Evolutionary conservation across 2,113 vertebrate genomes (phyloP).

Genomic region (Hippopotamus amphibius): DNA sequence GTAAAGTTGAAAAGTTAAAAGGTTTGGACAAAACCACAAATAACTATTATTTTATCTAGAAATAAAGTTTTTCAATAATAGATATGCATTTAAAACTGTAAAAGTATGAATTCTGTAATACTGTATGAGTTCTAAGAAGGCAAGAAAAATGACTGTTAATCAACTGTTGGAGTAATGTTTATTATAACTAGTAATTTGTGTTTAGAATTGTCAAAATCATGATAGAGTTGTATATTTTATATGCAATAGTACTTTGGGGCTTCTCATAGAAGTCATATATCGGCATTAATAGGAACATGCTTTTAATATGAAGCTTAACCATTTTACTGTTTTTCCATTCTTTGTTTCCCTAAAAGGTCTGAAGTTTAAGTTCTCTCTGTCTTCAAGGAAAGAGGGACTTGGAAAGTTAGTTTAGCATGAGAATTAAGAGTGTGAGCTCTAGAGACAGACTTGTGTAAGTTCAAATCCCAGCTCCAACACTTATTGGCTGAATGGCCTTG

Average conservation of each 20-base stretch:
- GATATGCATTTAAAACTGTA: neutral
- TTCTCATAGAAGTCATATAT: neutral
- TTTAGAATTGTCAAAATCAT: neutral
- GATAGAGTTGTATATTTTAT: neutral
- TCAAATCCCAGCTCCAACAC: neutral
- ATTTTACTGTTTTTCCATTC: conserved; percentile 25
- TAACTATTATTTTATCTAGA: conserved; percentile 26
- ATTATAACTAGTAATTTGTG: neutral
- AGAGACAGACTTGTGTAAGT: neutral
- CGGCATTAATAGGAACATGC: neutral
- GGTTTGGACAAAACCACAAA: neutral
- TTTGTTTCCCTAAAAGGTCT: neutral
- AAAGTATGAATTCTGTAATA: conserved; percentile 19
- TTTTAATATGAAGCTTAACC: neutral
- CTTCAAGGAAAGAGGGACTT: neutral
- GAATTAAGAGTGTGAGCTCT: neutral
- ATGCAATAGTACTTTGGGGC: neutral
- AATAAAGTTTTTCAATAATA: conserved; percentile 48
- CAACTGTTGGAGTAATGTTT: neutral
- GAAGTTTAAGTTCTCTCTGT: neutral
- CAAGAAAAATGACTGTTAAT: conserved; percentile 45
- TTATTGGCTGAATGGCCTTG: neutral
- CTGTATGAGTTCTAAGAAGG: conserved; percentile 10
- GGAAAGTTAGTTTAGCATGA: neutral
- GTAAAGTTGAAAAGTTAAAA: conserved; percentile 35